Base-by-base conservation (phyloP, 1,140 invertebrate species). In the Caenorhabditis briggsae region DNA sequence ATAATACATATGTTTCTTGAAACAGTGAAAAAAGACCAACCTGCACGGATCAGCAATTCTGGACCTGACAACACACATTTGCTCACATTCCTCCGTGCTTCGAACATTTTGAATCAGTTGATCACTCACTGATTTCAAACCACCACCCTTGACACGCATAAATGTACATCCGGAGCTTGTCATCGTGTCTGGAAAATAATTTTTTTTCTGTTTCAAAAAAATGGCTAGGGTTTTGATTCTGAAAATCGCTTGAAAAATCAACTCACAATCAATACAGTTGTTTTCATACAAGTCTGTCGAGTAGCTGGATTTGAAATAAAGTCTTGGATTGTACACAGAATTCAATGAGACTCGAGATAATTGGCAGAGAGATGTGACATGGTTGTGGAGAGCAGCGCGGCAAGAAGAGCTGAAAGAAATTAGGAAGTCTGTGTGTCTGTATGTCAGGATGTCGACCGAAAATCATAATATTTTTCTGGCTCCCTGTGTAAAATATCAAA, bases 71-170 rank as follows among this genome's bases (percentile, higher is more conserved):
- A 78, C 70, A 78, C 70, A 78, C 70, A 78, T 78, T n/a, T 78
- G 70, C 23, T 78, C 70, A n/a, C 70, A 78, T 50, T 78, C 70
- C 43, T 78, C 70, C 12, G 23, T 7, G 12, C 70, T 78, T 48
- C 70, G 46, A 23, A 78, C 70, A 78, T 14, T 50, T 78, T 25
- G 43, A 25, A 78, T 23, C 46, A 78, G 12, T 41, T 78, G 70
- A 78, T 78, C 70, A 50, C 70, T 78, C 12, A 78, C 70, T 41
- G 70, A 78, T 50, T 78, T 78, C 70, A 78, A 23, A 11, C 70
- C 70, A 3, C 70, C 70, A 0, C 70, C 70, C 11, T 78, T 78
- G 0, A 78, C 70, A 23, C 70, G 43, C 70, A 78, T 78, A n/a
- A 78, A 78, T 11, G 70, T 78, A 25, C 70, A 78, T 11, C 46